These are phyloP conservation scores for Gandaritis pyraliata DNA, from an alignment of 2,888 invertebrate genomes.

Conservation along the genomic window DNA sequence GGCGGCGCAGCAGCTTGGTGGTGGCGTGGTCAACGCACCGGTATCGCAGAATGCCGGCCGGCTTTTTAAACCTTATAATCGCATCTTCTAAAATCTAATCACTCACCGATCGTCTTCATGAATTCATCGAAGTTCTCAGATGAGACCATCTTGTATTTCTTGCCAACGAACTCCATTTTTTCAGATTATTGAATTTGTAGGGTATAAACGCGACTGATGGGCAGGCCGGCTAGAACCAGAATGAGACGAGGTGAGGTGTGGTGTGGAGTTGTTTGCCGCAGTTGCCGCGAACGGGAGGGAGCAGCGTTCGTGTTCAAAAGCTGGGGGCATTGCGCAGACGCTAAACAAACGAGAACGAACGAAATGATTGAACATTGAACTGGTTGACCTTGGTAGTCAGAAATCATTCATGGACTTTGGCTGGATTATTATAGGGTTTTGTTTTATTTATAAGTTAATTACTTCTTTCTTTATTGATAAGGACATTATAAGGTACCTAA, in stretches of 20 bases:
- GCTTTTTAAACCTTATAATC: slow-evolving; percentile 48
- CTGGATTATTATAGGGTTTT: slow-evolving; percentile 11
- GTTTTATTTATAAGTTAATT: slow-evolving; percentile 3
- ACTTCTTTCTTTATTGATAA: background rate
- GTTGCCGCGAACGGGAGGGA: slow-evolving; percentile 21
- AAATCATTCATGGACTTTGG: slow-evolving; percentile 25
- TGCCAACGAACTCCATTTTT: slow-evolving; percentile 85
- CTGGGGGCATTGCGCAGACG: slow-evolving; percentile 23
- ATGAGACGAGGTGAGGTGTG: slow-evolving; percentile 9
- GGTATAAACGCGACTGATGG: slow-evolving; percentile 42
- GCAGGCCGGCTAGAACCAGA: slow-evolving; percentile 61
- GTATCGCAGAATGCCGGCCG: slow-evolving; percentile 59
- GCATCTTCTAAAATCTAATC: slow-evolving; percentile 23
- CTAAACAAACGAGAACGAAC: slow-evolving; percentile 41
- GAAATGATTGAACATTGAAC: slow-evolving; percentile 51
- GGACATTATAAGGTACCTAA: background rate
- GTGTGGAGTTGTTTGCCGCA: too few relatives aligned
- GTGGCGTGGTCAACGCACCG: slow-evolving; percentile 26
- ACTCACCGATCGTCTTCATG: slow-evolving; percentile 94
- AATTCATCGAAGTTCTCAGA: slow-evolving; percentile 95
- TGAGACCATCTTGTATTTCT: slow-evolving; percentile 91
- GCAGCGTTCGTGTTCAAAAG: slow-evolving; percentile 1
- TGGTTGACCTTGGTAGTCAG: slow-evolving; percentile 27
- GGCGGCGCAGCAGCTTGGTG: slow-evolving; percentile 15
- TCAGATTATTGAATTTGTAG: slow-evolving; percentile 44